Evolutionary conservation across 2,113 vertebrate species (phyloP).

Genomic region (Elachura formosa): DNA sequence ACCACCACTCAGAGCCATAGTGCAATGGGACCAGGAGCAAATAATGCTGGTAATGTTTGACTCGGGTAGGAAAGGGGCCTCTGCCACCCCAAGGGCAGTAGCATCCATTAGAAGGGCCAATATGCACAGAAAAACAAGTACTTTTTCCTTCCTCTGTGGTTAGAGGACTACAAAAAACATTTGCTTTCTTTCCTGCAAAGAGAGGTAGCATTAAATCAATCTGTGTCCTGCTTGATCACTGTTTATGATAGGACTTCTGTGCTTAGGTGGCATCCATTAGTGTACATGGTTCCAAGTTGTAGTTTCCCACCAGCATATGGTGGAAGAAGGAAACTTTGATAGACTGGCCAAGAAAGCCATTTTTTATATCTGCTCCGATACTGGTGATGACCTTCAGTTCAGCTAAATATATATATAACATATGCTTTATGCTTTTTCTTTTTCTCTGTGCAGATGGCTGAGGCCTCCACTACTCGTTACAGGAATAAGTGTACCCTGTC

Average conservation of each 20-base stretch:
- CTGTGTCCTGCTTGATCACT: background rate
- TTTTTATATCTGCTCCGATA: background rate
- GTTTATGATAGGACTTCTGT: background rate
- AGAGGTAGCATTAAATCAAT: background rate
- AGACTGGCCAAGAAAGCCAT: background rate
- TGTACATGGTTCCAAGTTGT: background rate
- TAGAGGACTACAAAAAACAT: background rate
- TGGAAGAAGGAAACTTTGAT: background rate
- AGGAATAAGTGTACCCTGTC: constrained; percentile 50
- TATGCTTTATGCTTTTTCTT: background rate
- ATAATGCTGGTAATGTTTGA: constrained; percentile 57
- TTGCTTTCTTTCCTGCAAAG: background rate
- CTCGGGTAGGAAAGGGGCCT: background rate
- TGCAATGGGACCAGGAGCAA: constrained; percentile 55
- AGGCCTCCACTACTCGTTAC: constrained; percentile 64
- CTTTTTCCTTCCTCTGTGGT: background rate
- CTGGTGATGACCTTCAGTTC: background rate
- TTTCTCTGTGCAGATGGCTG: constrained; percentile 57
- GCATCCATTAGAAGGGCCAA: background rate
- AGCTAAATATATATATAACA: background rate
- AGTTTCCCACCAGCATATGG: background rate
- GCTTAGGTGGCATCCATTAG: background rate
- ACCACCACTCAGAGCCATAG: constrained; percentile 32
- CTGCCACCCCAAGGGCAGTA: background rate
- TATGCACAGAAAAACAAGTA: background rate